phyloP scores from a whole-genome alignment of 2,113 vertebrate genomes.

The Hemiscyllium ocellatum region DNA sequence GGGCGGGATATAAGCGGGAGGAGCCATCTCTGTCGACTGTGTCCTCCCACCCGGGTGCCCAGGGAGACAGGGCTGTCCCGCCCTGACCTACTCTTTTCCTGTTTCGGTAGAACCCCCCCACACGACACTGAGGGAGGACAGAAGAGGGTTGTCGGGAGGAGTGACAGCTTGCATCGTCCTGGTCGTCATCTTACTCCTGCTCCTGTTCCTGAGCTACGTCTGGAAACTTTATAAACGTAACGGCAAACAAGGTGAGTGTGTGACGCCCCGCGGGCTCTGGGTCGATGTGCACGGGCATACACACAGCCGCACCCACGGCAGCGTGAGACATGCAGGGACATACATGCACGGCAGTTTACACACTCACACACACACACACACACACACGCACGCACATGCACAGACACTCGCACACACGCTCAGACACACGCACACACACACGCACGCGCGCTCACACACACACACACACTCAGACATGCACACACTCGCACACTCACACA shows the following conservation, averaged over 20 bases:
- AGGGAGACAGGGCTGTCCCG: no score
- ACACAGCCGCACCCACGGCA: neutral
- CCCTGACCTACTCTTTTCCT: neutral
- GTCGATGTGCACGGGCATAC: no score
- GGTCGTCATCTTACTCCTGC: neutral
- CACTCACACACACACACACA: neutral
- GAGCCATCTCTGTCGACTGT: no score
- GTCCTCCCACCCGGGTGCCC: no score
- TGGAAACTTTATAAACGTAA: neutral
- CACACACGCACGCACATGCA: neutral
- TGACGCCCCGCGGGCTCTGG: no score
- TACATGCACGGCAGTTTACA: no score
- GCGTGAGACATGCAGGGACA: no score
- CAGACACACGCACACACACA: neutral
- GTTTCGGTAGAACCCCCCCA: neutral
- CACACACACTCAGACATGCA: neutral
- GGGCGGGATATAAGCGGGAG: no score
- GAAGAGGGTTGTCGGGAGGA: neutral
- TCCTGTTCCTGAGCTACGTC: neutral
- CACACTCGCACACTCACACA: neutral
- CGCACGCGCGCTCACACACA: neutral
- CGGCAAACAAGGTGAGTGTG: neutral
- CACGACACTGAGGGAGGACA: rapidly evolving
- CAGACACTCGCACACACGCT: no score
- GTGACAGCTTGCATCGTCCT: neutral